Evolutionary conservation across 2,113 vertebrate species (phyloP), one percentile per base, ranked within the genome.

Genomic region (Theristicus caerulescens): DNA sequence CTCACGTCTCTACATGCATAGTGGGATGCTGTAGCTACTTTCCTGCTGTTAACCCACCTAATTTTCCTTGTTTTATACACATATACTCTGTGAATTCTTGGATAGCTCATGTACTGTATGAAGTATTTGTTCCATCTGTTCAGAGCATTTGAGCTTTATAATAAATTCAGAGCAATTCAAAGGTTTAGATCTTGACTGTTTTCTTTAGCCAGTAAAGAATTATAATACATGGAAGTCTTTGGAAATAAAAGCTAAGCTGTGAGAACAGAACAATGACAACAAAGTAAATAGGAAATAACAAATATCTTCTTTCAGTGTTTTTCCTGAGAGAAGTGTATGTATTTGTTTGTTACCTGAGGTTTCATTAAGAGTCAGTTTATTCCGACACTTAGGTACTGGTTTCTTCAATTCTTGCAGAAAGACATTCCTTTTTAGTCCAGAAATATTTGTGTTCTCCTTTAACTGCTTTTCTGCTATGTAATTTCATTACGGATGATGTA

Each of bases 41-140:
- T 85, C 72, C 79, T 83, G 90, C 90, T 80, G 67, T 64, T 93
- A 93, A 80, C 38, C 67, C 82, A 71, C 67, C 59, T 93, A 32
- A 40, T 95, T 96, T 92, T 64, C 24, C 74, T 73, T 22, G 34
- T 17, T 94, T 82, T 54, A 9, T 88, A 66, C 46, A 65, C 12
- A 15, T 49, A 54, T 13, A 88, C 58, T 52, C 46, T 86, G 54
- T 79, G 87, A 86, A 46, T 61, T 94, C 77, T 87, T 85, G 90
- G 78, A 51, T 80, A 49, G 71, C 67, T 88, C 6, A 2, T 38
- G 42, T 69, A 25, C 66, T 54, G 20, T 77, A 36, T 0, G 4
- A 85, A 65, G 38, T 71, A 54, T 36, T 86, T 82, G 27, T 88
- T 90, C 91, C 27, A 67, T 92, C 90, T 95, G 42, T 90, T 92